Conservation (phyloP, 2,888 invertebrate species). For the Ferdinandea cuprea region DNA sequence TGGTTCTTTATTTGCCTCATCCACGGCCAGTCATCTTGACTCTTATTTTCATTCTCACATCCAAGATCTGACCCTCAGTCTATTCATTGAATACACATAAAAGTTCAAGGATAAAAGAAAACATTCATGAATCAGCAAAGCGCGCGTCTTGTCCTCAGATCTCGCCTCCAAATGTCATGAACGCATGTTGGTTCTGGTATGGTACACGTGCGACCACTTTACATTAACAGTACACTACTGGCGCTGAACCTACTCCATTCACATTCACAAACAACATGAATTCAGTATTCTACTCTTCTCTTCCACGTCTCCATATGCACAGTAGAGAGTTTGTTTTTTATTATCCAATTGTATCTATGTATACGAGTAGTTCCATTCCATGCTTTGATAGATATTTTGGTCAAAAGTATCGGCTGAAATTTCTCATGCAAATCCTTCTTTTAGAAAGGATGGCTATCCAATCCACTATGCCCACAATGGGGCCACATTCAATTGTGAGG, state of each 20-base stretch:
- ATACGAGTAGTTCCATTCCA: background rate
- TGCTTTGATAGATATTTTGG: background rate
- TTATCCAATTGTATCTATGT: no score
- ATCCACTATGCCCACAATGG: background rate
- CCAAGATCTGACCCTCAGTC: background rate
- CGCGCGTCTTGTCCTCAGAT: background rate
- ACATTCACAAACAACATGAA: background rate
- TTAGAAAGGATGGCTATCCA: background rate
- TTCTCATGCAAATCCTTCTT: constrained; percentile 30
- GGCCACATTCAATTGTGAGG: background rate
- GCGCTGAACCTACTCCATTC: background rate
- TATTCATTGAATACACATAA: background rate
- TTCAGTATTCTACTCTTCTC: no score
- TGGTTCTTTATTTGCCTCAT: no score
- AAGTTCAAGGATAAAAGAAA: constrained; percentile 15
- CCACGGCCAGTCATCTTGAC: background rate
- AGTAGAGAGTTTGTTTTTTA: background rate
- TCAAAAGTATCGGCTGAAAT: constrained; percentile 10
- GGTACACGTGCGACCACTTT: constrained; percentile 3
- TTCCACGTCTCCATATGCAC: background rate
- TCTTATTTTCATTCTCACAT: background rate
- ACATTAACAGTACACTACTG: background rate
- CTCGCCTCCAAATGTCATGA: background rate
- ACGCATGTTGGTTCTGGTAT: constrained; percentile 8
- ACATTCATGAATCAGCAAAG: constrained; percentile 9